Conservation (phyloP, 35 echinoderm and acorn worm genomes). For the Lytechinus pictus region DNA sequence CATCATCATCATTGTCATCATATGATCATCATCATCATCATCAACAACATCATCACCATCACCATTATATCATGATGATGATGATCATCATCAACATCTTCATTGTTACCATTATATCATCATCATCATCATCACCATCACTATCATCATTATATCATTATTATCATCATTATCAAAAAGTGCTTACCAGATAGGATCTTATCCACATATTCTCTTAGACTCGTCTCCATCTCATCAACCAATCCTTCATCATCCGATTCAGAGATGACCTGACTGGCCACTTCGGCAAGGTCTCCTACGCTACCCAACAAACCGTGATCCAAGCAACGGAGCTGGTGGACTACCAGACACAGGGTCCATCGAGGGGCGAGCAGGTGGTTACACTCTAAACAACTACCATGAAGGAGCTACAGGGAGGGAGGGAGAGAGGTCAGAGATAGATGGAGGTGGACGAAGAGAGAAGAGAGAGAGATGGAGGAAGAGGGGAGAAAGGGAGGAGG, state of each 20-base stretch:
- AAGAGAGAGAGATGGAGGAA: neutral
- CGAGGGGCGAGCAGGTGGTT: slow-evolving; percentile 73
- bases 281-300: slow-evolving; percentile 53
- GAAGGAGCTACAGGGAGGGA: slow-evolving; percentile 67
- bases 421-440: neutral
- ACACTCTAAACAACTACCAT: slow-evolving; percentile 87
- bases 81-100: too few relatives aligned
- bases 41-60: too few relatives aligned
- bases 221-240: slow-evolving; percentile 22
- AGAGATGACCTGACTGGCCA: neutral
- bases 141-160: too few relatives aligned
- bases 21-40: too few relatives aligned
- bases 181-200: slow-evolving; percentile 6
- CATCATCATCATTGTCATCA: too few relatives aligned
- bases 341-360: slow-evolving; percentile 61
- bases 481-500: slow-evolving; percentile 39
- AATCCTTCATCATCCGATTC: slow-evolving; percentile 33
- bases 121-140: too few relatives aligned
- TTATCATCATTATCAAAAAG: neutral
- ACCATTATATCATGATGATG: too few relatives aligned
- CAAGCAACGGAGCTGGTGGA: slow-evolving; percentile 64
- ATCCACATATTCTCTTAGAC: slow-evolving; percentile 49
- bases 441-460: neutral
- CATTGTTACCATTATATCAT: too few relatives aligned
- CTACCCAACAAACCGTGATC: slow-evolving; percentile 71